Evolutionary conservation across 2,888 invertebrate genomes (phyloP).

Genomic region (Bugula neritina): DNA sequence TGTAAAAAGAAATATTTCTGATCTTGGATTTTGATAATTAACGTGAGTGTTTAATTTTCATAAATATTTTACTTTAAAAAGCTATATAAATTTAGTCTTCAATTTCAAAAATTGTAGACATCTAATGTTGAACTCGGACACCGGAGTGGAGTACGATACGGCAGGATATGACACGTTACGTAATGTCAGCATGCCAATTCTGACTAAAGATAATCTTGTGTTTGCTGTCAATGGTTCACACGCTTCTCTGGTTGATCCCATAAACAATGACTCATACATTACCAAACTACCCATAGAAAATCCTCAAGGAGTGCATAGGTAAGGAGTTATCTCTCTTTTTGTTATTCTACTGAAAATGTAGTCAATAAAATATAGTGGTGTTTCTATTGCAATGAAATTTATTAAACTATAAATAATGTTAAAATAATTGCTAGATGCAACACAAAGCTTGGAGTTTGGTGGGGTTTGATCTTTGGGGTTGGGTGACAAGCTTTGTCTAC

Average conservation of each 20-base stretch:
- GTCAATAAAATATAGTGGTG: too few relatives aligned
- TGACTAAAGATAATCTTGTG: conserved; percentile 1
- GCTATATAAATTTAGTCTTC: too few relatives aligned
- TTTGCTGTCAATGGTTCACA: background rate
- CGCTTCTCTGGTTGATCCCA: background rate
- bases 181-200: background rate
- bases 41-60: background rate
- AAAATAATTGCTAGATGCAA: too few relatives aligned
- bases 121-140: background rate
- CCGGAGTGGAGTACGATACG: background rate
- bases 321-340: too few relatives aligned
- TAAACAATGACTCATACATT: background rate
- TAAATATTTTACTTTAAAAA: background rate
- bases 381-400: too few relatives aligned
- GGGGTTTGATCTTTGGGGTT: too few relatives aligned
- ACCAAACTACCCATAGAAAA: background rate
- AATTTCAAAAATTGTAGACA: background rate
- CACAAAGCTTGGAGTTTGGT: too few relatives aligned
- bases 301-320: background rate
- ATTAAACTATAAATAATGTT: too few relatives aligned
- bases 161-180: background rate
- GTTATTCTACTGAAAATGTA: too few relatives aligned
- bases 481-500: too few relatives aligned
- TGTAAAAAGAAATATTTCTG: too few relatives aligned
- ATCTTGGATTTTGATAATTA: too few relatives aligned